Conservation (phyloP, 2,113 vertebrate genomes). For the Megalops atlanticus region DNA sequence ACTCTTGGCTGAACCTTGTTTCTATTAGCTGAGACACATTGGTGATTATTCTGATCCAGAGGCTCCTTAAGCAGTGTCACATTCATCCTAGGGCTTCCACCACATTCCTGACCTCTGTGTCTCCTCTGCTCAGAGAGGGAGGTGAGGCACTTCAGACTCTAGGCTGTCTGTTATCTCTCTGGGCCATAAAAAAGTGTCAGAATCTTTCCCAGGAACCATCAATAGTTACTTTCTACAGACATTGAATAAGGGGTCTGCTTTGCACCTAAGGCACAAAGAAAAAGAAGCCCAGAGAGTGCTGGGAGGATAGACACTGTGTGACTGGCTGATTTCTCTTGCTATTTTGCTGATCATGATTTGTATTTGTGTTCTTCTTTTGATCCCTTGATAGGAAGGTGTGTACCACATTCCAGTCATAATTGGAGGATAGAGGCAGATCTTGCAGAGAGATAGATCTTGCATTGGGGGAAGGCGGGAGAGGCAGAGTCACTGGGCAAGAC, state of each 20-base stretch:
- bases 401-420: not conserved
- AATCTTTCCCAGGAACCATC: constrained; percentile 63
- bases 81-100: constrained; percentile 48
- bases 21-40: constrained; percentile 44
- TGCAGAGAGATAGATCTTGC: no score
- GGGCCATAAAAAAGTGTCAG: constrained; percentile 69
- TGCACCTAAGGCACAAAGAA: constrained; percentile 53
- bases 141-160: constrained; percentile 39
- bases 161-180: constrained; percentile 62
- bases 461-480: no score
- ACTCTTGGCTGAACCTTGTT: constrained; percentile 46
- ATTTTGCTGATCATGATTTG: not conserved
- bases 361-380: constrained; percentile 5
- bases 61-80: constrained; percentile 34
- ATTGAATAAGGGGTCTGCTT: constrained; percentile 42
- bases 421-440: not conserved
- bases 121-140: not conserved
- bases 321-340: constrained; percentile 8
- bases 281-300: not conserved
- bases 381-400: not conserved
- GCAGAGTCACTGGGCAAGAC: no score
- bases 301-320: not conserved
- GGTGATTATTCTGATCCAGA: constrained; percentile 52
- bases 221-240: constrained; percentile 43
- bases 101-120: constrained; percentile 63